phyloP scores from a whole-genome alignment of 2,113 vertebrate species.

The Ceyx melanurus region DNA sequence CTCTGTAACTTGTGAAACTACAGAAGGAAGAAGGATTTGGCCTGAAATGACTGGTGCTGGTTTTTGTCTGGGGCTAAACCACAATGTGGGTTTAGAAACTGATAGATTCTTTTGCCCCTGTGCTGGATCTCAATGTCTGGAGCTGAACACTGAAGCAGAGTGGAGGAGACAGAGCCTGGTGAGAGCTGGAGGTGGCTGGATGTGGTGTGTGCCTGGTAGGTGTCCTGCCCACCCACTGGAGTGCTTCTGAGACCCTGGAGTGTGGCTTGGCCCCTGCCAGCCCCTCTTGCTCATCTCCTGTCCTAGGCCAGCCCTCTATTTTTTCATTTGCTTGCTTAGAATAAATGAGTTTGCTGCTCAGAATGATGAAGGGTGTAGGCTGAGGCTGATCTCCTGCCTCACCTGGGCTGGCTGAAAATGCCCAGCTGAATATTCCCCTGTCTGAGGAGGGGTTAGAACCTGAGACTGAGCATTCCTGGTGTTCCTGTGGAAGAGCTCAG shows the following conservation, averaged over 20 bases:
- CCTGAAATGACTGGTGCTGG: background rate
- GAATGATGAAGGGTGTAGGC: background rate
- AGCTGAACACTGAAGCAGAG: background rate
- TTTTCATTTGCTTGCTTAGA: background rate
- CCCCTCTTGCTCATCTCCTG: background rate
- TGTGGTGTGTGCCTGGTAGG: background rate
- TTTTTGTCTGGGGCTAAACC: background rate
- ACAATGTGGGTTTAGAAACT: background rate
- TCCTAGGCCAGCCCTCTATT: background rate
- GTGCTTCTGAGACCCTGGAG: background rate
- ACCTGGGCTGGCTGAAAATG: background rate
- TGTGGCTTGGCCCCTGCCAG: background rate
- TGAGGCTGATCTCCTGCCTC: background rate
- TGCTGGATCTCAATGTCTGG: too few species aligned
- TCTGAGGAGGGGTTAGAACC: background rate
- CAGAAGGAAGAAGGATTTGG: background rate
- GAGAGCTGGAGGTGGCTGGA: background rate
- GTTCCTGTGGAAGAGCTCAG: background rate
- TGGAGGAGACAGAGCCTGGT: background rate
- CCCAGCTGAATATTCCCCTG: background rate
- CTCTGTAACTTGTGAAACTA: background rate
- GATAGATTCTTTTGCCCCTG: background rate
- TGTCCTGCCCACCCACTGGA: too few species aligned
- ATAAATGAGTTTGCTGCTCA: background rate
- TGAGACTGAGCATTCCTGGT: background rate